Conservation (phyloP, 2,888 invertebrate genomes). For the Chrysina gloriosa region DNA sequence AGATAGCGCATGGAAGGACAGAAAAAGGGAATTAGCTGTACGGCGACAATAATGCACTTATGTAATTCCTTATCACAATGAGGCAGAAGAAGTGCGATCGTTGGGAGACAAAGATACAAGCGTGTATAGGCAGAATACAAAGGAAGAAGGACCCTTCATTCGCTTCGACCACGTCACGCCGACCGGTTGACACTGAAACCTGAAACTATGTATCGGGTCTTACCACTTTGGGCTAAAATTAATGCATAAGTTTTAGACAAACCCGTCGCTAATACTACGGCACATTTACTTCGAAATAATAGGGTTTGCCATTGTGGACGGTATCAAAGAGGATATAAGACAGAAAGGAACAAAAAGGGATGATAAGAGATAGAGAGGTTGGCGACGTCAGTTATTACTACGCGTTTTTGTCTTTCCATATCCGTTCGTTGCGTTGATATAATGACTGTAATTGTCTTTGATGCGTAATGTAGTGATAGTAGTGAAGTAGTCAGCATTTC, state of each 20-base stretch:
- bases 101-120: neutral
- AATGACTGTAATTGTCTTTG: no score
- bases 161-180: neutral
- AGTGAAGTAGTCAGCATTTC: no score
- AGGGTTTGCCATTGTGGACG: conserved; percentile 1
- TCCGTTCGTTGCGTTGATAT: no score
- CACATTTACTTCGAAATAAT: conserved; percentile 1
- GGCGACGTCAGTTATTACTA: no score
- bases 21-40: conserved; percentile 11
- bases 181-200: neutral
- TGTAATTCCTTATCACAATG: conserved; percentile 9
- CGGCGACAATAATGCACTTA: conserved; percentile 10
- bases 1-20: neutral
- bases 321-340: neutral
- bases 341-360: no score
- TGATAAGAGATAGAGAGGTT: no score
- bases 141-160: neutral
- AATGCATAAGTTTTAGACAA: conserved; percentile 13
- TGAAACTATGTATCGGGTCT: neutral
- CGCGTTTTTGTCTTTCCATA: no score
- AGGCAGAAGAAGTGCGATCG: neutral
- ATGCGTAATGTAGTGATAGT: no score
- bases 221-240: neutral
- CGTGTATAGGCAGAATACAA: neutral
- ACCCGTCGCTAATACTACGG: conserved; percentile 2